Evolutionary conservation across 2,113 vertebrate species (phyloP).

Genomic region (Gasterosteus nipponicus): DNA sequence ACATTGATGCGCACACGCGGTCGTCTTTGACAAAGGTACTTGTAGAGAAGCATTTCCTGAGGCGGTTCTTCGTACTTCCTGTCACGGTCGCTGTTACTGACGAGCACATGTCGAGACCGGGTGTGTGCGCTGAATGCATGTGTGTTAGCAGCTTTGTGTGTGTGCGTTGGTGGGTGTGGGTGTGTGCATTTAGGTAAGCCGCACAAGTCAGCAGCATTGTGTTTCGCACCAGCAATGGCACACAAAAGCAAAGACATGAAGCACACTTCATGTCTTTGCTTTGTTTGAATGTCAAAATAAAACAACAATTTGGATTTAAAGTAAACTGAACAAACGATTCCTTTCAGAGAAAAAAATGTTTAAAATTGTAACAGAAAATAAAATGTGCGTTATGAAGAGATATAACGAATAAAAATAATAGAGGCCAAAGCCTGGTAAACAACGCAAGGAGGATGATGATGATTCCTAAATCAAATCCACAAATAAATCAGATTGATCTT

Average conservation of each 20-base stretch:
- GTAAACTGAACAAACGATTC: background rate
- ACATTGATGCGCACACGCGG: background rate
- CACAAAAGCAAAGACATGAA: background rate
- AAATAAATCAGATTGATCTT: background rate
- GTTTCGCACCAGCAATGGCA: background rate
- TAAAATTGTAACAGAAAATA: background rate
- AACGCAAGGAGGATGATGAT: background rate
- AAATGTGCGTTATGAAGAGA: background rate
- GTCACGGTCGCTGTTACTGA: slow-evolving; percentile 29
- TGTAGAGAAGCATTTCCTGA: slow-evolving; percentile 69
- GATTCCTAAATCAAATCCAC: background rate
- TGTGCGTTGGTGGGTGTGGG: background rate
- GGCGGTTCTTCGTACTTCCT: slow-evolving; percentile 61
- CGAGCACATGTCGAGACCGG: slow-evolving; percentile 1
- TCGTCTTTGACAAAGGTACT: background rate
- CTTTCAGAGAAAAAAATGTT: background rate
- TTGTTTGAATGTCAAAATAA: background rate
- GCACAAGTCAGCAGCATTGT: slow-evolving; percentile 8
- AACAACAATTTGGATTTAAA: background rate
- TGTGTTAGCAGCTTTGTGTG: background rate
- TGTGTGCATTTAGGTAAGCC: background rate
- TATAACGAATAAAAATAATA: background rate
- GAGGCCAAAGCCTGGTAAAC: background rate
- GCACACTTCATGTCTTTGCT: background rate
- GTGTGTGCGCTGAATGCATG: background rate